phyloP scores from a whole-genome alignment of 2,113 vertebrate species.

The Himantopus leucocephalus region DNA sequence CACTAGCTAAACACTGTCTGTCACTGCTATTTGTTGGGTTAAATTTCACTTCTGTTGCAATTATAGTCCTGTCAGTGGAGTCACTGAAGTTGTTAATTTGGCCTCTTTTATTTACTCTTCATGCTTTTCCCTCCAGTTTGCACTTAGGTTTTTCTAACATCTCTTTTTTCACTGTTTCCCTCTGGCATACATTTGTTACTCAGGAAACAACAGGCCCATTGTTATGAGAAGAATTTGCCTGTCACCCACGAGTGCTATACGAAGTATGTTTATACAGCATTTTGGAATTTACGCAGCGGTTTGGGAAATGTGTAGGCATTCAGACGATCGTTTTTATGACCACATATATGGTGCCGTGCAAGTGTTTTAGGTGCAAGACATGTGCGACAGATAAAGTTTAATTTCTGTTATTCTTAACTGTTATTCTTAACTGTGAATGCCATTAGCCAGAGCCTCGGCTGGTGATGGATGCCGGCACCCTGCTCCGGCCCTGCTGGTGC shows the following conservation, averaged over 20 bases:
- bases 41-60: background rate
- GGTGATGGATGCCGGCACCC: background rate
- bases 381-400: background rate
- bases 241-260: background rate
- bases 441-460: background rate
- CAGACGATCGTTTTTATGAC: background rate
- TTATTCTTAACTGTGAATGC: background rate
- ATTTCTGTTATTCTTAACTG: background rate
- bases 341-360: fast-evolving
- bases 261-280: background rate
- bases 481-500: background rate
- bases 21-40: background rate
- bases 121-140: background rate
- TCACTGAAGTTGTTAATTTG: background rate
- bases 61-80: background rate
- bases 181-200: background rate
- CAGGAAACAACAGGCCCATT: background rate
- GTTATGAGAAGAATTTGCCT: background rate
- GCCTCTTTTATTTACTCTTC: background rate
- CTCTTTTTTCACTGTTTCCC: background rate
- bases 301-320: conserved; percentile 14
- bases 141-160: background rate
- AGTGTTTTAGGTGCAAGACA: background rate
- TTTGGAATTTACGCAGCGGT: background rate
- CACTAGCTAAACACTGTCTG: background rate